A percentile compares a stretch with the other conserved stretches of the same genome.
Conservation (phyloP, 2,888 invertebrate genomes). For the Dolomedes plantarius region DNA sequence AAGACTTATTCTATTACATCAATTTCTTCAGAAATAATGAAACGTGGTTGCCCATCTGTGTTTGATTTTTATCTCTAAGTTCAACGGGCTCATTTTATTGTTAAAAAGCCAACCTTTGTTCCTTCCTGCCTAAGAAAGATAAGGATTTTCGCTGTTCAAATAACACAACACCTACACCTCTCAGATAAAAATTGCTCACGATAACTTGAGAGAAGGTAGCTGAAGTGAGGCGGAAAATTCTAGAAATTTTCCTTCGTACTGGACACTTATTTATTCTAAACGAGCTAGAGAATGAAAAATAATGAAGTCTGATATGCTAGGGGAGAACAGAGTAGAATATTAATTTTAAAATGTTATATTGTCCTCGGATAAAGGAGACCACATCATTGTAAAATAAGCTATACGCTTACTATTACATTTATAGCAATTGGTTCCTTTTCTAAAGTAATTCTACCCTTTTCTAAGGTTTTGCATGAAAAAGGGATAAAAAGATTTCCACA, state of each 20-base stretch:
- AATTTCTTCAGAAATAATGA: not conserved
- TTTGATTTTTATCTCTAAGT: not conserved
- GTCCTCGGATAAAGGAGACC: too few species aligned
- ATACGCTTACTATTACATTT: too few species aligned
- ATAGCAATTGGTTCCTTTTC: too few species aligned
- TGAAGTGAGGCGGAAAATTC: not conserved
- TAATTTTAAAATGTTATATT: too few species aligned
- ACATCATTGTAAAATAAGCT: too few species aligned
- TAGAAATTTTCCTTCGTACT: not conserved
- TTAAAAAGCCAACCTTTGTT: conserved; percentile 9
- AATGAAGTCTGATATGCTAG: too few species aligned
- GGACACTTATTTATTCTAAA: not conserved
- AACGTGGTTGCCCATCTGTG: not conserved
- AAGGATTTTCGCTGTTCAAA: not conserved
- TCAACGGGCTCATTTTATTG: conserved; percentile 22
- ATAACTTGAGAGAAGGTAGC: not conserved
- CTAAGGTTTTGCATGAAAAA: too few species aligned
- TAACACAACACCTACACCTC: not conserved
- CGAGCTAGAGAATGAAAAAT: too few species aligned
- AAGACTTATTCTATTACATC: not conserved
- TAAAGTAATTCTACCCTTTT: too few species aligned
- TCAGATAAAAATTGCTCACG: not conserved
- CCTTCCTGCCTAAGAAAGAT: conserved; percentile 6
- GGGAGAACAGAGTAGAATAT: too few species aligned
- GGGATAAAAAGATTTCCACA: too few species aligned